Conservation (phyloP, 1,140 invertebrate species). For the Catajapyx aquilonaris region DNA sequence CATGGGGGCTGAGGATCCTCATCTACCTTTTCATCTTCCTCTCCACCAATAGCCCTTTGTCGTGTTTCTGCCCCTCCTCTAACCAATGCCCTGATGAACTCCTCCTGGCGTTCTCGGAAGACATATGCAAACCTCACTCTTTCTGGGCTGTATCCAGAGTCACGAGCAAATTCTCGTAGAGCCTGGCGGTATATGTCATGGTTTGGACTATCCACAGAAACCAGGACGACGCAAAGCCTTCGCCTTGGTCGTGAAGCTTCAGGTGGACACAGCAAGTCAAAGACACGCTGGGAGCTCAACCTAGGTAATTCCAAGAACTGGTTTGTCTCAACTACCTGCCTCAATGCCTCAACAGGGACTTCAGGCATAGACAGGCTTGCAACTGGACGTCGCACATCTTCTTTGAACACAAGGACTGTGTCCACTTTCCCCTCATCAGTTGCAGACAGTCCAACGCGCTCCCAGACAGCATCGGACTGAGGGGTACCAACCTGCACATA, state of each 20-base stretch:
- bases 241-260: slow-evolving; percentile 61
- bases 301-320: slow-evolving; percentile 72
- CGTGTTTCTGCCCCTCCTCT: too few relatives aligned
- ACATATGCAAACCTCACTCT: slow-evolving; percentile 69
- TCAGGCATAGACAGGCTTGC: slow-evolving; percentile 70
- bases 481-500: slow-evolving; percentile 24
- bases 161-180: slow-evolving; percentile 42
- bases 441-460: too few relatives aligned
- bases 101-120: slow-evolving; percentile 56
- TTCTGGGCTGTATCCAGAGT: slow-evolving; percentile 34
- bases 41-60: too few relatives aligned
- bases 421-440: too few relatives aligned
- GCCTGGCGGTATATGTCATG: slow-evolving; percentile 35
- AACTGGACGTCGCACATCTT: slow-evolving; percentile 54
- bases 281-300: slow-evolving; percentile 62
- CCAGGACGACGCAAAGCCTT: slow-evolving; percentile 65
- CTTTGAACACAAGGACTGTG: slow-evolving; percentile 76
- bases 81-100: slow-evolving; percentile 54
- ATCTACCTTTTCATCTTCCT: background rate
- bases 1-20: slow-evolving; percentile 18
- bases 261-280: slow-evolving; percentile 71
- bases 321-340: slow-evolving; percentile 71
- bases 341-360: slow-evolving; percentile 64
- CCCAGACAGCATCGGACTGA: background rate
- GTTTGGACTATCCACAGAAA: slow-evolving; percentile 42